Percentiles rank a stretch among this genome's conserved stretches.
Evolutionary conservation across 2,797 vertebrate genomes (phyloP).

Genomic region (Avahi laniger): DNA sequence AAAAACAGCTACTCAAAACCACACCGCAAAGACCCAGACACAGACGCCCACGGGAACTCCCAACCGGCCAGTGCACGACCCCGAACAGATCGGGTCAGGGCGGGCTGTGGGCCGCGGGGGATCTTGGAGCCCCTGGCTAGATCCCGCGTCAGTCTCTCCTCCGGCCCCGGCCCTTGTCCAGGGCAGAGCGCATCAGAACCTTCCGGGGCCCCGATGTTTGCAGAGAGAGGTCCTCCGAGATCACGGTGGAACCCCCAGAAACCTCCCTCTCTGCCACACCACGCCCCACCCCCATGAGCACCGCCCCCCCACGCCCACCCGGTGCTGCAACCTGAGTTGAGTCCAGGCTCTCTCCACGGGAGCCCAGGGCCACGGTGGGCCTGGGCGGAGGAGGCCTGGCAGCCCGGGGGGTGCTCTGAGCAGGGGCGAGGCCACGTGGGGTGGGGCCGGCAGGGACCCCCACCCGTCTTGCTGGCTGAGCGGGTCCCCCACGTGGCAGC

Average conservation of each 20-base stretch:
- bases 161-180: rapidly evolving
- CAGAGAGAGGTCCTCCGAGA: neutral
- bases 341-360: neutral
- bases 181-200: rapidly evolving
- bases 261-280: neutral
- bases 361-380: neutral
- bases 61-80: rapidly evolving
- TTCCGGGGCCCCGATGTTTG: rapidly evolving
- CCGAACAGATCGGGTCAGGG: rapidly evolving
- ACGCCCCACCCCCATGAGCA: too few relatives aligned
- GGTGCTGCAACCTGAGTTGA: rapidly evolving
- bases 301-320: too few relatives aligned
- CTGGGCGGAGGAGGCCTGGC: neutral
- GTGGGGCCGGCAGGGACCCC: neutral
- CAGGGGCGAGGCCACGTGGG: rapidly evolving
- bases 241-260: neutral
- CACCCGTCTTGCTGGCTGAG: rapidly evolving
- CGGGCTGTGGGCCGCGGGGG: rapidly evolving
- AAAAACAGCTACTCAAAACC: rapidly evolving
- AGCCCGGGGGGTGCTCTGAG: rapidly evolving
- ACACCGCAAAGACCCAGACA: rapidly evolving
- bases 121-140: neutral
- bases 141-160: rapidly evolving
- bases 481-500: rapidly evolving
- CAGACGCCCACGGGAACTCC: rapidly evolving